Evolutionary conservation across 2,888 invertebrate genomes (phyloP).

Genomic region (Heliconius charithonia): DNA sequence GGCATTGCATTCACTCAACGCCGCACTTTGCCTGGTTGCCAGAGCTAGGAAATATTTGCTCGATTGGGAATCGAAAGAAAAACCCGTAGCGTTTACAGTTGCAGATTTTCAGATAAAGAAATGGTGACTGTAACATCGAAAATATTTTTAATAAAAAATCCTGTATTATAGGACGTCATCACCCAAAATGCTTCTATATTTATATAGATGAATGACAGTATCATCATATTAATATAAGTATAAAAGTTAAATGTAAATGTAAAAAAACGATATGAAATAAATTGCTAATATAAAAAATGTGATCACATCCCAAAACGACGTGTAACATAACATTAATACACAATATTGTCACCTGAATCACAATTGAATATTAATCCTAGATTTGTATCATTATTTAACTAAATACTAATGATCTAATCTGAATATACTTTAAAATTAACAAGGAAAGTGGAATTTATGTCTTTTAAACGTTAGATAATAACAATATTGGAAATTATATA

Average conservation of each 20-base stretch:
- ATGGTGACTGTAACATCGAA: neutral
- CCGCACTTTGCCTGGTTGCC: too few relatives aligned
- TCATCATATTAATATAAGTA: too few relatives aligned
- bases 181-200: too few relatives aligned
- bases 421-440: neutral
- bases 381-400: constrained; percentile 24
- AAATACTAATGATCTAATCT: constrained; percentile 9
- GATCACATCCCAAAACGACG: neutral
- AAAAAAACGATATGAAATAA: too few relatives aligned
- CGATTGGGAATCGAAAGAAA: too few relatives aligned
- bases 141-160: neutral
- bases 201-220: too few relatives aligned
- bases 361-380: constrained; percentile 27
- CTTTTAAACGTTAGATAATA: constrained; percentile 11
- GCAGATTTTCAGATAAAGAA: neutral
- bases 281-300: neutral
- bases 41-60: too few relatives aligned
- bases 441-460: constrained; percentile 18
- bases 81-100: too few relatives aligned
- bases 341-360: constrained; percentile 35
- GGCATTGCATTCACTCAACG: too few relatives aligned
- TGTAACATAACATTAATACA: constrained; percentile 15
- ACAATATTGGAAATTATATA: neutral
- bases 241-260: too few relatives aligned
- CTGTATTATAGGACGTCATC: neutral